Base-by-base conservation (phyloP, 2,797 vertebrate genomes). In the Microcaecilia unicolor region DNA sequence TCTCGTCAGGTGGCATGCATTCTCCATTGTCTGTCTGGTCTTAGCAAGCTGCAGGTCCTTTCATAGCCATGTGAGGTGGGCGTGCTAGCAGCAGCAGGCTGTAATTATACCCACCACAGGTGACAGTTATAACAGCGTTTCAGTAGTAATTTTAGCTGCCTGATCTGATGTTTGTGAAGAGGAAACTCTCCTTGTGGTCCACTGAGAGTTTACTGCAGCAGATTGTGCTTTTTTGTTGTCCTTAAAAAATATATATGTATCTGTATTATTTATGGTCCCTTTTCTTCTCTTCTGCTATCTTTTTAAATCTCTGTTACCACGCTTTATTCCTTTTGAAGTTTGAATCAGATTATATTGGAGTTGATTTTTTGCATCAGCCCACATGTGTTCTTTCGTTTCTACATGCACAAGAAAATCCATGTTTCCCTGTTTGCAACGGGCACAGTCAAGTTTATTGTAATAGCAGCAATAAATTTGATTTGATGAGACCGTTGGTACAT, bases 51-150 rank as follows among this genome's bases (percentile, higher is more conserved):
- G 55, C 52, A 47, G 63, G 57, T 49, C 65, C 65, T 71, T 81
- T 74, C 70, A 67, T 83, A 80, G 84, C 79, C 69, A 31, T 62
- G 71, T 58, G 74, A 85, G 39, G 72, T 71, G 81, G 78, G 83
- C 77, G 66, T 81, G 74, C 80, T 80, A 53, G 72, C 59, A 41
- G 42, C 61, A 48, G 74, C 84, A 81, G 80, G 82, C 82, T 86
- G 83, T 89, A 90, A 92, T 91, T 89, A 90, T 83, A 88, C 79
- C 83, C 86, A 84, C 87, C 61, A 64, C 85, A 77, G 86, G 84
- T 83, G 78, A 86, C 77, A 74, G 76, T 59, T 66, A 76, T 78
- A 64, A 72, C 75, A 72, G 78, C 28, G 54, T 62, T 62, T 64
- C 60, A 31, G 56, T 68, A 67, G 74, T 77, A 72, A 71, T 80